Evolutionary conservation across 2,888 invertebrate genomes (phyloP).

Genomic region (Lithophane semibrunnea): DNA sequence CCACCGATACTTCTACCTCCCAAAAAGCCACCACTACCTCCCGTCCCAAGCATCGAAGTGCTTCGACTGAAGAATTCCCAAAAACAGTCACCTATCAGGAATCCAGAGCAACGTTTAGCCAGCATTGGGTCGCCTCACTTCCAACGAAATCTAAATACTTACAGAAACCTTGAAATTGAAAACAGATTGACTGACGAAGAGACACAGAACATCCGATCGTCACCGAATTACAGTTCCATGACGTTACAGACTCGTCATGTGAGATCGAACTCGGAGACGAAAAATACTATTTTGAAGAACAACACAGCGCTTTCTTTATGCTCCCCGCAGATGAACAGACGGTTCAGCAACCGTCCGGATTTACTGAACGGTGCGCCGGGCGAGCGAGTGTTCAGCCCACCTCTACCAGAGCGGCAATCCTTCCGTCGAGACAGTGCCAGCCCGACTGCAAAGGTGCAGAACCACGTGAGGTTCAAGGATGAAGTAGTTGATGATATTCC

Average conservation of each 20-base stretch:
- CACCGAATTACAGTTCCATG: slow-evolving; percentile 84
- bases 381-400: slow-evolving; percentile 84
- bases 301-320: slow-evolving; percentile 87
- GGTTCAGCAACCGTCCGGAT: slow-evolving; percentile 86
- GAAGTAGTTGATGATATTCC: slow-evolving; percentile 86
- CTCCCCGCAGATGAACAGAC: slow-evolving; percentile 90
- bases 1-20: slow-evolving; percentile 91
- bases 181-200: slow-evolving; percentile 83
- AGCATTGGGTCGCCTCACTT: slow-evolving; percentile 92
- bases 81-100: slow-evolving; percentile 85
- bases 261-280: slow-evolving; percentile 87
- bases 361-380: slow-evolving; percentile 85
- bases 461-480: slow-evolving; percentile 88
- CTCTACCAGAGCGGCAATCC: slow-evolving; percentile 79
- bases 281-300: slow-evolving; percentile 87
- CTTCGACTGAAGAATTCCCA: slow-evolving; percentile 89
- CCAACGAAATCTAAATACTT: slow-evolving; percentile 90
- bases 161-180: slow-evolving; percentile 90
- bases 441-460: slow-evolving; percentile 83
- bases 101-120: slow-evolving; percentile 89
- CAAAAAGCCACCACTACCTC: slow-evolving; percentile 94
- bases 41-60: slow-evolving; percentile 92
- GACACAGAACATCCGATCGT: slow-evolving; percentile 73
- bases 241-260: slow-evolving; percentile 86
- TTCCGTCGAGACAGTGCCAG: slow-evolving; percentile 80